Evolutionary conservation across 2,888 invertebrate species (phyloP).

Genomic region (Scrobipalpa costella): DNA sequence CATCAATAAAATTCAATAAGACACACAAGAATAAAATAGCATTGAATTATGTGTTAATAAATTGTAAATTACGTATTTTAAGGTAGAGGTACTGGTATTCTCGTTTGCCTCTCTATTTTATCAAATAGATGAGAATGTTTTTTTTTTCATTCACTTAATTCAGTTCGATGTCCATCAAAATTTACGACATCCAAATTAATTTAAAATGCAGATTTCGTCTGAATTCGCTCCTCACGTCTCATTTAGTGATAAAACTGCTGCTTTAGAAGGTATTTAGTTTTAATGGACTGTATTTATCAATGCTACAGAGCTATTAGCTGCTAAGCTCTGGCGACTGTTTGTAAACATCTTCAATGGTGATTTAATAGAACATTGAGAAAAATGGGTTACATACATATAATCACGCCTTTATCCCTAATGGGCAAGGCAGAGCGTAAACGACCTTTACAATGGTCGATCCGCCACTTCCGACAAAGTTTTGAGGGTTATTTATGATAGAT

Average conservation of each 20-base stretch:
- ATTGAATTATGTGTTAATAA: no score
- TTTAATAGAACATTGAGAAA: not conserved
- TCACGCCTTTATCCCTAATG: no score
- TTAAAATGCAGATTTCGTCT: not conserved
- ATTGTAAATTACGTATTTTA: no score
- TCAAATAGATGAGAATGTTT: not conserved
- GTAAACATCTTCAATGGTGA: slow-evolving; percentile 1
- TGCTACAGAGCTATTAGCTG: not conserved
- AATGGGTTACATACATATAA: no score
- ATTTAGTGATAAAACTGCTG: slow-evolving; percentile 12
- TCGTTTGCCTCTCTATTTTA: no score
- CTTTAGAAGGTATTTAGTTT: slow-evolving; percentile 12
- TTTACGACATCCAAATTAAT: slow-evolving; percentile 3
- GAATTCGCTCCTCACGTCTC: not conserved
- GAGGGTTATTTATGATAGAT: no score
- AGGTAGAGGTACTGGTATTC: no score
- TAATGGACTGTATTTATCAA: slow-evolving; percentile 10
- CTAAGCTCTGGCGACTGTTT: not conserved
- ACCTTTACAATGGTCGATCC: no score
- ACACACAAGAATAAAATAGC: no score
- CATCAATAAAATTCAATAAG: no score
- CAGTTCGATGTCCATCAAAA: not conserved
- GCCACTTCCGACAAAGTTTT: no score
- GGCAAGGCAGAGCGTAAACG: no score
- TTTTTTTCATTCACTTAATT: not conserved